Conservation (phyloP, 2,888 invertebrate species). For the Romanomermis culicivorax region DNA sequence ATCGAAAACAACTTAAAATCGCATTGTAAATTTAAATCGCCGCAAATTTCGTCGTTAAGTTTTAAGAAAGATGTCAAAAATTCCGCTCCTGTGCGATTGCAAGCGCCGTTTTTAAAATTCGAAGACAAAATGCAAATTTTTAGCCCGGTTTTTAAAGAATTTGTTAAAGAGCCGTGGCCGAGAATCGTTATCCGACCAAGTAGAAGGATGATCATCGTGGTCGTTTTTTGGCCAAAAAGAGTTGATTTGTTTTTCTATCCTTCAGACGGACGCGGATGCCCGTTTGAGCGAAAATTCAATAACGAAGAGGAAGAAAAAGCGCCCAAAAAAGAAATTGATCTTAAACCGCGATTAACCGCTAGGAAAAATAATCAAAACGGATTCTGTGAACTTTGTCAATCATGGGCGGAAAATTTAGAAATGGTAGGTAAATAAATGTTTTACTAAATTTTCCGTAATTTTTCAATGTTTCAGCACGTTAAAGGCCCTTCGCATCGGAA, state of each 20-base stretch:
- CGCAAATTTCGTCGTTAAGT: neutral
- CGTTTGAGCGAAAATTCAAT: neutral
- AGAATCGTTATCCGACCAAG: neutral
- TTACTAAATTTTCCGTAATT: neutral
- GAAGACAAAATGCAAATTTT: neutral
- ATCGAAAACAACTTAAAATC: neutral
- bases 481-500: neutral
- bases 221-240: no score
- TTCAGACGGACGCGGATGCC: neutral
- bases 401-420: neutral
- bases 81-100: neutral
- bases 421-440: neutral
- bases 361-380: neutral
- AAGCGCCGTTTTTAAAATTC: neutral
- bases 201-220: no score
- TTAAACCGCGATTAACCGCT: neutral
- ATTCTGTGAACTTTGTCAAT: neutral
- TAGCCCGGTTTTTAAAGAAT: neutral
- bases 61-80: neutral
- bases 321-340: neutral
- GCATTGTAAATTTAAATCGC: neutral
- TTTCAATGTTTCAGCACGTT: neutral
- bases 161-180: neutral
- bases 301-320: neutral
- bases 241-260: no score